phyloP scores from a whole-genome alignment of 2,888 invertebrate species.

The Myopa testacea region DNA sequence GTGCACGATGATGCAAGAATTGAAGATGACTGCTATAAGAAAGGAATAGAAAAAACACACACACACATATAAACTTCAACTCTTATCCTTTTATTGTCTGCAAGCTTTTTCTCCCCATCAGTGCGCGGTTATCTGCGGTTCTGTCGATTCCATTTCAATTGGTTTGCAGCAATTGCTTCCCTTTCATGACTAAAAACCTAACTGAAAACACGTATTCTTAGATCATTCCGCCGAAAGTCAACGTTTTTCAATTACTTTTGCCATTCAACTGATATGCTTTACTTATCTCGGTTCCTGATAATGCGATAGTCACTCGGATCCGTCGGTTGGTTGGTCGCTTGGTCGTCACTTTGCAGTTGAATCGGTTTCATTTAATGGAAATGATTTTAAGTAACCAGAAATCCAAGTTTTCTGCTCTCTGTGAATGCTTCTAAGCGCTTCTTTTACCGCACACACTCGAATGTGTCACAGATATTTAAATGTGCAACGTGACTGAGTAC shows the following conservation, averaged over 20 bases:
- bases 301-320: neutral
- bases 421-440: too few species aligned
- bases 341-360: neutral
- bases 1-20: too few species aligned
- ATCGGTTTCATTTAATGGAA: neutral
- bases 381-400: neutral
- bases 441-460: too few species aligned
- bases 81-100: too few species aligned
- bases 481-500: too few species aligned
- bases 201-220: neutral
- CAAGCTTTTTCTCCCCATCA: neutral
- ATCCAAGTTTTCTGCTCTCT: too few species aligned
- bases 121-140: neutral
- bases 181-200: conserved; percentile 13
- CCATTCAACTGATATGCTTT: neutral
- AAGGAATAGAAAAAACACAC: too few species aligned
- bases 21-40: too few species aligned
- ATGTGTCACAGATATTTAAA: too few species aligned
- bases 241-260: conserved; percentile 16
- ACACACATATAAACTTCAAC: too few species aligned
- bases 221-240: too few species aligned
- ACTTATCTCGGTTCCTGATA: neutral
- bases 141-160: conserved; percentile 19
- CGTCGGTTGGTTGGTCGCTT: neutral
- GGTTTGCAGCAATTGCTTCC: conserved; percentile 23